These are phyloP conservation scores for Fundulus diaphanus DNA, from an alignment of 2,797 vertebrate genomes.

Conservation along the genomic window DNA sequence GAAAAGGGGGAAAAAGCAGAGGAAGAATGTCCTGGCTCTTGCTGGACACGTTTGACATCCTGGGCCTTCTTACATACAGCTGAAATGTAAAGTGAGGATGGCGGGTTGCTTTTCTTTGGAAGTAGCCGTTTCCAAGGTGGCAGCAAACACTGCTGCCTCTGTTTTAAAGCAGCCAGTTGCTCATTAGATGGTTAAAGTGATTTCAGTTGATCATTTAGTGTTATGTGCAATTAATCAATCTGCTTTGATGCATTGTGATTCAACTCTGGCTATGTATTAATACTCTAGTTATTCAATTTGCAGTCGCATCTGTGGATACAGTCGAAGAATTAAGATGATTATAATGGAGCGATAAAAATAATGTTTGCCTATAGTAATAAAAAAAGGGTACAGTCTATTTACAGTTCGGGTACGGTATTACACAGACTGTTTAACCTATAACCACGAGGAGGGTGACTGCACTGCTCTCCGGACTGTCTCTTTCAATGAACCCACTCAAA, in stretches of 20 bases:
- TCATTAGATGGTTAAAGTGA: neutral
- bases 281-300: neutral
- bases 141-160: neutral
- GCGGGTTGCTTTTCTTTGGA: neutral
- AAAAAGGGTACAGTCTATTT: neutral
- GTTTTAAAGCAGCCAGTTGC: neutral
- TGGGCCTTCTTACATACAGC: neutral
- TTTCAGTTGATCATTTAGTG: neutral
- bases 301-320: neutral
- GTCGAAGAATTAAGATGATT: constrained; percentile 10
- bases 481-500: constrained; percentile 47
- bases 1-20: no score
- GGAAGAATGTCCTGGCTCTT: neutral
- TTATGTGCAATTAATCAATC: neutral
- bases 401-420: neutral
- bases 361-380: neutral
- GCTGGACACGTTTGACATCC: neutral
- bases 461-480: constrained; percentile 13
- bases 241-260: neutral
- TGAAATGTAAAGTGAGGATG: neutral
- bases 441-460: constrained; percentile 13
- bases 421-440: constrained; percentile 4
- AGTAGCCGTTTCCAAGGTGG: no score
- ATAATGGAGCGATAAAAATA: neutral
- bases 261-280: neutral